These are phyloP conservation scores for Trichogramma dendrolimi DNA, from an alignment of 2,888 invertebrate genomes.

Conservation along the genomic window DNA sequence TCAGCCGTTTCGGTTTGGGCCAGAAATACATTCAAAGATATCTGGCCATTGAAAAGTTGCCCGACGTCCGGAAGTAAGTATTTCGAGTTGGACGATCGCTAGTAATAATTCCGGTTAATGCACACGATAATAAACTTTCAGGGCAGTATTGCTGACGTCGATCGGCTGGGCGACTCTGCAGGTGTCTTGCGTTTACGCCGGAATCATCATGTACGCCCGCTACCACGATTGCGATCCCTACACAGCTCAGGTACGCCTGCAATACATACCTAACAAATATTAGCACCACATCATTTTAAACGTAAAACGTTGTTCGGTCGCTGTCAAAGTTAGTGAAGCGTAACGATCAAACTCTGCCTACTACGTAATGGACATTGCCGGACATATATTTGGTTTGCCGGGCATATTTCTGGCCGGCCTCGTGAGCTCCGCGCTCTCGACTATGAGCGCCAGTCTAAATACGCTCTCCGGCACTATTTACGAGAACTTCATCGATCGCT, in stretches of 20 bases:
- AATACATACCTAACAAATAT: neutral
- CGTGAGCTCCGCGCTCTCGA: slow-evolving; percentile 69
- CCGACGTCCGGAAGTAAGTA: slow-evolving; percentile 55
- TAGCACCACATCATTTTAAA: neutral
- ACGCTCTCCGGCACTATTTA: slow-evolving; percentile 64
- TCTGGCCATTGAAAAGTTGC: slow-evolving; percentile 58
- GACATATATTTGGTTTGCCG: slow-evolving; percentile 66
- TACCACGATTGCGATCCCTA: slow-evolving; percentile 66
- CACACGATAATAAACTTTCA: slow-evolving; percentile 29
- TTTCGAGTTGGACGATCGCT: neutral
- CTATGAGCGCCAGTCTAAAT: slow-evolving; percentile 63
- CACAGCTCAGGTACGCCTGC: slow-evolving; percentile 50
- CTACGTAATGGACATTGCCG: slow-evolving; percentile 67
- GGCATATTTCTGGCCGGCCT: slow-evolving; percentile 73
- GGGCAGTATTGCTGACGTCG: slow-evolving; percentile 46
- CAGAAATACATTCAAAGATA: slow-evolving; percentile 62
- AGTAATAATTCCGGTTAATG: neutral
- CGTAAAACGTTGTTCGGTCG: neutral
- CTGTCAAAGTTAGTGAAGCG: slow-evolving; percentile 35
- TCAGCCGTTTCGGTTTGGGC: slow-evolving; percentile 57
- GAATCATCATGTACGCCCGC: slow-evolving; percentile 61
- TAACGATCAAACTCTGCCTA: slow-evolving; percentile 61
- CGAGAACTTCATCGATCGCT: slow-evolving; percentile 62
- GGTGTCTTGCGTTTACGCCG: slow-evolving; percentile 58
- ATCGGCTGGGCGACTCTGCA: slow-evolving; percentile 59